Base-by-base conservation (phyloP, 1,140 invertebrate genomes). In the Cecropterus lyciades region DNA sequence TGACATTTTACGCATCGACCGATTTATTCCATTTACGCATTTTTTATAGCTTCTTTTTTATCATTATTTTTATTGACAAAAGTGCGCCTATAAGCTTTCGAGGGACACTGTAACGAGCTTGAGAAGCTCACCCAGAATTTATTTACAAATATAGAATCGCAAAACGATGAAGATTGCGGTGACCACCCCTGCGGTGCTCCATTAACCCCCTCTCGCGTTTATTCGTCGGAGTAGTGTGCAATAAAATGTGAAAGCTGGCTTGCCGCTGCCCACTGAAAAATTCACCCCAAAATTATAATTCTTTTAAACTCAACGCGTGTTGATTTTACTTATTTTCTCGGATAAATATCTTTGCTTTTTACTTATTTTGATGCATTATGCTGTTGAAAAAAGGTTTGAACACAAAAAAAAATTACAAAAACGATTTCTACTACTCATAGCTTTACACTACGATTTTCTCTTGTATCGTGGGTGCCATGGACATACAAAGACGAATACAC, bases 211-310 rank as follows among this genome's bases (percentile, higher is more conserved):
- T 70, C 45, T 43, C 79, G 73, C 84, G 84, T 82, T 82, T 86
- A 86, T 86, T 82, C 81, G 73, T 71, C 72, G 77, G 84, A 84
- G 81, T 86, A 86, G 84, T 82, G 81, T 73, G 84, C 81, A 84
- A 86, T 86, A 86, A 84, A 86, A 86, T 74, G 80, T 73, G 77
- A 82, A 75, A 71, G 72, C 74, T 76, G 67, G 69, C 77, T 70
- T 75, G 77, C 74, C 79, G 70, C 66, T 72, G 69, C 75, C 77
- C 82, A 72, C 77, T 77, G 80, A 85, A 85, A 85, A 85, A 85
- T 83, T 80, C 72, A 73, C 72, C 83, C 79, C 76, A 75, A 79
- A 79, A 80, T 78, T 82, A 80, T 82, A 74, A 83, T 85, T 81
- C 80, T 85, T 82, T 77, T 79, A 65, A 79, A 77, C 74, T 30